A percentile compares a stretch with the other conserved stretches of the same genome.
Conservation (phyloP, 1,140 invertebrate genomes). For the Vanessa tameamea region DNA sequence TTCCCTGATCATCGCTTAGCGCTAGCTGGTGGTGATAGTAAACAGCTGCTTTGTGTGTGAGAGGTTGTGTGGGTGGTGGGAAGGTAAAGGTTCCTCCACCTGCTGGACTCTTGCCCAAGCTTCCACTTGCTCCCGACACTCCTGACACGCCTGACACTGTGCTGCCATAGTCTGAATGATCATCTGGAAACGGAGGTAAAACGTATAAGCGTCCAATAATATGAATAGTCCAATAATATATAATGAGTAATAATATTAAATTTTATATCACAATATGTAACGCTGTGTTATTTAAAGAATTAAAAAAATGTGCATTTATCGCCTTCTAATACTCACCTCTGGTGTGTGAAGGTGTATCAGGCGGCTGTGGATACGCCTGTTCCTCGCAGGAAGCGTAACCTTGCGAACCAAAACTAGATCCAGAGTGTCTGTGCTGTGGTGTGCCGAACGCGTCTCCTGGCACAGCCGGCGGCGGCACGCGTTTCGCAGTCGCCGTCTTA, state of each 20-base stretch:
- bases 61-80: constrained; percentile 81
- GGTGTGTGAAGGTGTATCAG: constrained; percentile 75
- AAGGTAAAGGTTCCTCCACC: constrained; percentile 81
- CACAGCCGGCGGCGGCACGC: constrained; percentile 90
- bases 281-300: too few relatives aligned
- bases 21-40: constrained; percentile 89
- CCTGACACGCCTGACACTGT: constrained; percentile 80
- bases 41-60: constrained; percentile 86
- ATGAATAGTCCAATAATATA: too few relatives aligned
- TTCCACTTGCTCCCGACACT: constrained; percentile 79
- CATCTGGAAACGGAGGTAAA: constrained; percentile 71
- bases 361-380: constrained; percentile 82
- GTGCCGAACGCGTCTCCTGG: constrained; percentile 83
- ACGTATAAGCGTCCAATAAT: too few relatives aligned
- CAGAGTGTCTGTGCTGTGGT: constrained; percentile 86
- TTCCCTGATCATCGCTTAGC: constrained; percentile 86
- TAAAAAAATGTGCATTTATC: too few relatives aligned
- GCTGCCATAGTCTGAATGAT: constrained; percentile 84
- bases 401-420: constrained; percentile 86
- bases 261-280: too few relatives aligned
- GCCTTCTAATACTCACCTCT: constrained; percentile 58
- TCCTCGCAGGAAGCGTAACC: constrained; percentile 89
- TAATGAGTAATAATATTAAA: too few relatives aligned
- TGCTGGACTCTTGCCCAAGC: constrained; percentile 79
- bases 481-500: constrained; percentile 87